phyloP scores from a whole-genome alignment of 2,888 invertebrate genomes.

The Galerucella nymphaeae region DNA sequence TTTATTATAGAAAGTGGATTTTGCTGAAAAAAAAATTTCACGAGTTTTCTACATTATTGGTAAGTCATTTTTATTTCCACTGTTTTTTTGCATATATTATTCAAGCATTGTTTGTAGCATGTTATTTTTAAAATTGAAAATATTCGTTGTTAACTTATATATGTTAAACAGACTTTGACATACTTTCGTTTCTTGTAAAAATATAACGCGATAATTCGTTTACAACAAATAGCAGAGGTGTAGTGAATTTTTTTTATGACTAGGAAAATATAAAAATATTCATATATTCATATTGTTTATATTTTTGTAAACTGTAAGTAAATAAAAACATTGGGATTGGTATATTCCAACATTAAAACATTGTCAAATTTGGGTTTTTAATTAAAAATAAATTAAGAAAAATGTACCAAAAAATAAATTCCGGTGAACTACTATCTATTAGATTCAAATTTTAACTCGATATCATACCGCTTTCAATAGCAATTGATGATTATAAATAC shows the following conservation, averaged over 20 bases:
- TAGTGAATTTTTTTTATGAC: not conserved
- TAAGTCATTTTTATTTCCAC: constrained; percentile 48
- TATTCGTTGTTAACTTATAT: constrained; percentile 8
- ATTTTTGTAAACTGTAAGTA: not conserved
- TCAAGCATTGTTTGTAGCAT: not conserved
- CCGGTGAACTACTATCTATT: too few species aligned
- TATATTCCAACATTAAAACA: too few species aligned
- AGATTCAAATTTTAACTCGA: too few species aligned
- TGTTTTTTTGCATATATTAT: not conserved
- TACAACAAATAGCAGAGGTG: not conserved
- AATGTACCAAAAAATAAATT: too few species aligned
- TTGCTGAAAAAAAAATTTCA: constrained; percentile 51
- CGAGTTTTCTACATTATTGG: constrained; percentile 58
- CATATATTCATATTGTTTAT: not conserved
- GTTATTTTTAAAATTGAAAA: not conserved
- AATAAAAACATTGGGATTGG: too few species aligned
- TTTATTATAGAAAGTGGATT: constrained; percentile 63
- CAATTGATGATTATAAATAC: too few species aligned
- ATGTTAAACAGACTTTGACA: constrained; percentile 16
- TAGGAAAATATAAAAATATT: not conserved
- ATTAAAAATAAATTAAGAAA: too few species aligned
- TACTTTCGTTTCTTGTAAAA: constrained; percentile 23
- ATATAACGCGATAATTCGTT: not conserved
- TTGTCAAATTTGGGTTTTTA: too few species aligned
- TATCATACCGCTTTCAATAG: too few species aligned